Evolutionary conservation across 2,888 invertebrate species (phyloP).

Genomic region (Macaria notata): DNA sequence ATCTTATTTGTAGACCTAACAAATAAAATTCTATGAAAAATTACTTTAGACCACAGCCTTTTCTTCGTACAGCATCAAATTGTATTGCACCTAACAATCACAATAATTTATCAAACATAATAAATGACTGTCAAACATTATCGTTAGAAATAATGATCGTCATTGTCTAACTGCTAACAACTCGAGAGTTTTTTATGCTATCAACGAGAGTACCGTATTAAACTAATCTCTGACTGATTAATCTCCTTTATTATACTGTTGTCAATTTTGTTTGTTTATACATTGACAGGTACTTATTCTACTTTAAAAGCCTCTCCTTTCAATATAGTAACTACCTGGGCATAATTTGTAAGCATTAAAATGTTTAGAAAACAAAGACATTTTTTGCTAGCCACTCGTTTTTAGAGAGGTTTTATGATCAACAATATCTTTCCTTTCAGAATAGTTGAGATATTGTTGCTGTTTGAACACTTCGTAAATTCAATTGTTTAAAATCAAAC

Average conservation of each 20-base stretch:
- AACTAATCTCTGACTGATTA: conserved; percentile 4
- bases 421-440: neutral
- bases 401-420: conserved; percentile 10
- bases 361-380: conserved; percentile 5
- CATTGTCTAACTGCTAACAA: conserved; percentile 3
- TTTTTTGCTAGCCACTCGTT: conserved; percentile 14
- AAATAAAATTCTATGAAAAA: no score
- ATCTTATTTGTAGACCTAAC: no score
- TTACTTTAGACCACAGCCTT: no score
- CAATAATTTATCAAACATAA: conserved; percentile 12
- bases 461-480: neutral
- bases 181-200: neutral
- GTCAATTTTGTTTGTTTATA: conserved; percentile 11
- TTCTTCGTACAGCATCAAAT: no score
- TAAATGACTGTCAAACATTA: conserved; percentile 14
- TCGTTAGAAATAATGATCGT: conserved; percentile 12
- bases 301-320: no score
- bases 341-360: no score
- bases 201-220: conserved; percentile 10
- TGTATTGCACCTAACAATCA: neutral
- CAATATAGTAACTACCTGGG: no score
- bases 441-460: neutral
- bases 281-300: neutral
- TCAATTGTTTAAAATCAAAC: no score
- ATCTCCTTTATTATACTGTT: conserved; percentile 7